phyloP scores from a whole-genome alignment of 2,888 invertebrate species.

The Cactoblastis cactorum region DNA sequence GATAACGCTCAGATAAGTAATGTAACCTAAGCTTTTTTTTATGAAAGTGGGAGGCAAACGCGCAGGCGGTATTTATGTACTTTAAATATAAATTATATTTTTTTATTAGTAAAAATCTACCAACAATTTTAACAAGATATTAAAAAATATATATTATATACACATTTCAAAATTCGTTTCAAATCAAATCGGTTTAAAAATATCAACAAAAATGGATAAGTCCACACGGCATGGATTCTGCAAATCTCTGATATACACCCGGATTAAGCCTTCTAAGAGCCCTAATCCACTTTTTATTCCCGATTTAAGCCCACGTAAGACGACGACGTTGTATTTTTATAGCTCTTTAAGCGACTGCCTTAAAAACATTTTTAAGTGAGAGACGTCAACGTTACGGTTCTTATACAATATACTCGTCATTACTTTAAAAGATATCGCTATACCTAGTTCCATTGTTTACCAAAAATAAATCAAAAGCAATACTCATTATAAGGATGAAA shows the following conservation, averaged over 20 bases:
- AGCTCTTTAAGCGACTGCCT: conserved; percentile 22
- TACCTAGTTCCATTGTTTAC: too few relatives aligned
- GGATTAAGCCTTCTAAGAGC: conserved; percentile 51
- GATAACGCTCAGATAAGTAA: too few relatives aligned
- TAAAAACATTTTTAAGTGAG: conserved; percentile 22
- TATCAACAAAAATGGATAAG: conserved; percentile 2
- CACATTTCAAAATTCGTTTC: background rate
- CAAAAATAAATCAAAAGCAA: too few relatives aligned
- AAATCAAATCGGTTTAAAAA: background rate
- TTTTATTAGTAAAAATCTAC: background rate
- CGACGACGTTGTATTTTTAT: conserved; percentile 36
- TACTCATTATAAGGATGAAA: too few relatives aligned
- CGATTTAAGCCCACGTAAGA: conserved; percentile 47
- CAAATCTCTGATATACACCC: conserved; percentile 57
- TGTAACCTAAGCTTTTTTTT: too few relatives aligned
- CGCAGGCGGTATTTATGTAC: too few relatives aligned
- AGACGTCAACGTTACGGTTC: background rate
- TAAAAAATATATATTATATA: background rate
- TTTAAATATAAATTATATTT: too few relatives aligned
- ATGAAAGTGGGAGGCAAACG: too few relatives aligned
- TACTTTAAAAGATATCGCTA: too few relatives aligned
- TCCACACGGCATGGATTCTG: conserved; percentile 30
- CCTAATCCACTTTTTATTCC: conserved; percentile 65
- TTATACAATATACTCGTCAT: conserved; percentile 9
- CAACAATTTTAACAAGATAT: background rate